Base-by-base conservation (phyloP, 2,113 vertebrate species). In the Neogobius melanostomus region DNA sequence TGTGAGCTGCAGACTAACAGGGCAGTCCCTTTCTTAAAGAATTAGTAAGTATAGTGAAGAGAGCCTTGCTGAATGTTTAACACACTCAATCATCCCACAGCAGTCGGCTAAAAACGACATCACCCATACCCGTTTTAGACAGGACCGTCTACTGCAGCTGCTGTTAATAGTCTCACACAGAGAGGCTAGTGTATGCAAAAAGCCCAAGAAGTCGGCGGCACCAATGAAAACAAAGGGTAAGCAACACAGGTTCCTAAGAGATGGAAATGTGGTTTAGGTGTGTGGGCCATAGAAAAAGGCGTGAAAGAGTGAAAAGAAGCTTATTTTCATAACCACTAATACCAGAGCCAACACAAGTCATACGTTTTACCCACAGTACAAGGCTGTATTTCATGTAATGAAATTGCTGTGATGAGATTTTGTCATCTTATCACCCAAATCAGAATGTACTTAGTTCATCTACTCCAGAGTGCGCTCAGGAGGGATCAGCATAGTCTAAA, bases 1-100 rank as follows among this genome's bases (percentile, higher is more conserved):
- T 21, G 21, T 21, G 21, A 21, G 21, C 21, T 21, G 21, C 21
- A 21, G 21, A 21, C 21, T 21, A 21, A 21, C 21, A 42, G 71
- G 72, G 21, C 79, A 7, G 64, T 66, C 77, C 81, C 75, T 59
- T 63, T 71, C 63, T 75, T 74, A 72, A 81, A 86, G 69, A 87
- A 87, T 88, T 75, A 86, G 78, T 82, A 68, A 89, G 68, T 68
- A 75, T 76, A 74, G 77, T 84, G 46, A 85, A 69, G 21, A 63
- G 79, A 69, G 65, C 68, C 0, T 72, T 80, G 69, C 68, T 85
- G 80, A 85, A 88, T 85, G 77, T 87, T 88, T 87, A 77, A 90
- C 83, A 70, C 68, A 72, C 82, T 85, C 82, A 81, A 87, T 89
- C 82, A 79, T 72, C 72, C 71, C 66, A 52, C 62, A 6, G 73